These are phyloP conservation scores for Caenorhabditis angaria DNA, from an alignment of 2,888 invertebrate genomes.

Conservation along the genomic window DNA sequence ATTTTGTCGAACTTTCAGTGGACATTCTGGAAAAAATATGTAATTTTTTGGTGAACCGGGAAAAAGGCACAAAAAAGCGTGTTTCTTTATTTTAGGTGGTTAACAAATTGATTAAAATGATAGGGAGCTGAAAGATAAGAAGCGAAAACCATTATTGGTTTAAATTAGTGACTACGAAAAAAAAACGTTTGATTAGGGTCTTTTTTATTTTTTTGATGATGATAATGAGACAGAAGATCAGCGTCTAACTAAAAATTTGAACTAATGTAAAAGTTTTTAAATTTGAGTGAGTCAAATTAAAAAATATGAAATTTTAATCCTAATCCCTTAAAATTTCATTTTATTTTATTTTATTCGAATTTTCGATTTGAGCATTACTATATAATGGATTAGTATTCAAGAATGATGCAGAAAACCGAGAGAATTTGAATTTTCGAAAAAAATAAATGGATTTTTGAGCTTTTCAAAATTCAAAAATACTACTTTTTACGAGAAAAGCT, in stretches of 20 bases:
- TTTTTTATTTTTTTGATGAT: no score
- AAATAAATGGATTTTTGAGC: no score
- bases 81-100: not conserved
- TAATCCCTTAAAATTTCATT: not conserved
- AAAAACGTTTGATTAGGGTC: no score
- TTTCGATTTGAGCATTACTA: conserved; percentile 1
- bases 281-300: no score
- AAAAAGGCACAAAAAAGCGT: not conserved
- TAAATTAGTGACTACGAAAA: not conserved
- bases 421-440: not conserved
- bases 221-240: no score
- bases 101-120: conserved; percentile 4
- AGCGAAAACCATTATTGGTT: conserved; percentile 2
- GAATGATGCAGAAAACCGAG: not conserved
- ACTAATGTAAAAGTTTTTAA: not conserved
- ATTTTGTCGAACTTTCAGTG: conserved; percentile 18
- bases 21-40: no score
- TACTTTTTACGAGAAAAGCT: no score
- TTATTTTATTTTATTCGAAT: not conserved
- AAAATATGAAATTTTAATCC: not conserved
- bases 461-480: no score
- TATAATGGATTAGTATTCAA: not conserved
- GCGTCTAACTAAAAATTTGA: not conserved
- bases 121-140: conserved; percentile 4
- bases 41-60: no score